A percentile compares a stretch with the other conserved stretches of the same genome.
Conservation (phyloP, 2,113 vertebrate species). For the Alaudala cheleensis region DNA sequence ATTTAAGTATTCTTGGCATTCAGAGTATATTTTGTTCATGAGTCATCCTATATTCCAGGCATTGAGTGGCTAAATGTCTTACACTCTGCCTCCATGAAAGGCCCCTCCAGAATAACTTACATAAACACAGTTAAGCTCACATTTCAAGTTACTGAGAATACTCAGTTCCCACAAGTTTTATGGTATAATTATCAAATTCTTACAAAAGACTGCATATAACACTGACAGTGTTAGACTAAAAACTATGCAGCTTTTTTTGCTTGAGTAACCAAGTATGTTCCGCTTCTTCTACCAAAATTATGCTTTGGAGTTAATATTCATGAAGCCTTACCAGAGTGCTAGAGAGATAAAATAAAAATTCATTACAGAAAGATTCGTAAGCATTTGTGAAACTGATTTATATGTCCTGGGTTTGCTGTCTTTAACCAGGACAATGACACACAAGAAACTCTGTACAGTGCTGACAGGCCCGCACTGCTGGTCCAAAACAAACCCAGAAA, state of each 20-base stretch:
- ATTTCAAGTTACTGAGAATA: conserved; percentile 1
- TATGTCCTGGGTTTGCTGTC: background rate
- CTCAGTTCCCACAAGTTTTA: conserved; percentile 1
- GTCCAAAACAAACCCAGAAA: background rate
- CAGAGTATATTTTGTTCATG: background rate
- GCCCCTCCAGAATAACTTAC: background rate
- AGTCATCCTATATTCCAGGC: conserved; percentile 9
- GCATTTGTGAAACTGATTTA: background rate
- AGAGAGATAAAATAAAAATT: background rate
- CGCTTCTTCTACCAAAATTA: background rate
- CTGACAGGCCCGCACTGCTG: background rate
- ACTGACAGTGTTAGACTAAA: background rate
- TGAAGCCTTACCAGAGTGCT: background rate
- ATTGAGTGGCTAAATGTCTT: background rate
- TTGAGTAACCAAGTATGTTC: background rate
- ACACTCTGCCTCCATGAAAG: background rate
- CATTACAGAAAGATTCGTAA: background rate
- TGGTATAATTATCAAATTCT: background rate
- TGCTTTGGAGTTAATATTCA: background rate
- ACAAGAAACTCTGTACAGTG: background rate
- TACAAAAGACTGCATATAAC: background rate
- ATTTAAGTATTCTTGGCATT: background rate
- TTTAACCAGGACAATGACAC: background rate
- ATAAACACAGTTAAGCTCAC: background rate
- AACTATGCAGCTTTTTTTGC: background rate